These are phyloP conservation scores for Limnephilus auricula DNA, from an alignment of 2,888 invertebrate genomes.

Conservation along the genomic window DNA sequence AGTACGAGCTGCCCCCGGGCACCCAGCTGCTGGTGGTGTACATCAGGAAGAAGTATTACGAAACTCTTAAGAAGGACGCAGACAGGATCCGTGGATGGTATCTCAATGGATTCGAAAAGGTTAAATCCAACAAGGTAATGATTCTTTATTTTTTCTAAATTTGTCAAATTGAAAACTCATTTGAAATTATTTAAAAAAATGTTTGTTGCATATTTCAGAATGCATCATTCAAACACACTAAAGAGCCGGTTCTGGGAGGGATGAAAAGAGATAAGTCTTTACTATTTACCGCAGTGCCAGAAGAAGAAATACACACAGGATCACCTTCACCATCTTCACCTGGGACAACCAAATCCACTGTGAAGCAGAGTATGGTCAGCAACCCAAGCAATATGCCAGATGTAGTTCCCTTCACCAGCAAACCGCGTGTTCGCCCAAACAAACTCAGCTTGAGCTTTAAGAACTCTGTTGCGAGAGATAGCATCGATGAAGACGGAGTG, in stretches of 20 bases:
- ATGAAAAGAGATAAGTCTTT: slow-evolving; percentile 89
- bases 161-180: not conserved
- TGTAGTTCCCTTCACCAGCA: slow-evolving; percentile 77
- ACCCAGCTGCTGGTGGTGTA: slow-evolving; percentile 89
- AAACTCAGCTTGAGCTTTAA: slow-evolving; percentile 80
- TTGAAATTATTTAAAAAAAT: slow-evolving; percentile 2
- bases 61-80: slow-evolving; percentile 74
- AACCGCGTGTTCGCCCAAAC: slow-evolving; percentile 76
- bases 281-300: slow-evolving; percentile 90
- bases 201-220: slow-evolving; percentile 30
- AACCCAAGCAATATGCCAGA: slow-evolving; percentile 74
- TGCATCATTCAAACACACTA: slow-evolving; percentile 67
- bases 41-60: slow-evolving; percentile 81
- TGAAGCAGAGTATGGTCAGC: slow-evolving; percentile 72
- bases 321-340: slow-evolving; percentile 72
- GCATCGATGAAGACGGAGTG: slow-evolving; percentile 77
- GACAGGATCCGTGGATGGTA: slow-evolving; percentile 68
- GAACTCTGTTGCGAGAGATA: slow-evolving; percentile 71
- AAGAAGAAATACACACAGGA: slow-evolving; percentile 81
- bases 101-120: slow-evolving; percentile 62
- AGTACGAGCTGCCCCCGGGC: slow-evolving; percentile 87
- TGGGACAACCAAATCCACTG: slow-evolving; percentile 69
- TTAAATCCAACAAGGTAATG: slow-evolving; percentile 60
- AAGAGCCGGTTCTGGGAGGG: slow-evolving; percentile 76
- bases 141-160: not conserved